Percentiles rank a stretch among this genome's conserved stretches.
Evolutionary conservation across 1,140 invertebrate genomes (phyloP).

Genomic region (Drosophila eugracilis): DNA sequence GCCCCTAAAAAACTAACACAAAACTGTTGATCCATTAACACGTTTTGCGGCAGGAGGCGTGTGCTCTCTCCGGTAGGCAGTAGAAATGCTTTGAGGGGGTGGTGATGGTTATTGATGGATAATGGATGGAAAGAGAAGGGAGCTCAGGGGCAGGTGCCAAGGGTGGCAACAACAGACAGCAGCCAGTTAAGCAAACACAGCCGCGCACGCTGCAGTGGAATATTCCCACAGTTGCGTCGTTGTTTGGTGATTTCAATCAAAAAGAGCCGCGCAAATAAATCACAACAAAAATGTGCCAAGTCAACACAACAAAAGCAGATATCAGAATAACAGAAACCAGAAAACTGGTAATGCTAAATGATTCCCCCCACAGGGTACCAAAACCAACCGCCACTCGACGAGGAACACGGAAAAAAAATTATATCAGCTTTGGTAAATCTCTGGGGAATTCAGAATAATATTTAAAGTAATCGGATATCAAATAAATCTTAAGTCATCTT

Average conservation of each 20-base stretch:
- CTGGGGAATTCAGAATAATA: background rate
- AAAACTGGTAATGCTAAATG: slow-evolving; percentile 58
- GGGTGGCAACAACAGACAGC: background rate
- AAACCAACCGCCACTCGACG: slow-evolving; percentile 1
- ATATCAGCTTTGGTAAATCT: background rate
- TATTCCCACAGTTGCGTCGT: slow-evolving; percentile 76
- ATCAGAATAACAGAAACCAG: slow-evolving; percentile 25
- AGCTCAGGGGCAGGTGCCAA: slow-evolving; percentile 2
- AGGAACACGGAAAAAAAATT: slow-evolving; percentile 11
- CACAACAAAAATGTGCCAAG: slow-evolving; percentile 74
- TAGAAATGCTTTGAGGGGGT: background rate
- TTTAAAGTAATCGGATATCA: background rate
- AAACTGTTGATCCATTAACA: slow-evolving; percentile 79
- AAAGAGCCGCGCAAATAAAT: slow-evolving; percentile 72
- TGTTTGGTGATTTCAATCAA: slow-evolving; percentile 64
- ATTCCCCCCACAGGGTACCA: slow-evolving; percentile 2
- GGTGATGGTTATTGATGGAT: background rate
- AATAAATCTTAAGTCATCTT: background rate
- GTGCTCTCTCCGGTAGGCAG: slow-evolving; percentile 17
- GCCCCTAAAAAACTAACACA: slow-evolving; percentile 50
- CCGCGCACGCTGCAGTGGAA: slow-evolving; percentile 68
- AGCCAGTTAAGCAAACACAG: slow-evolving; percentile 59
- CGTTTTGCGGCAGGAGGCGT: slow-evolving; percentile 55
- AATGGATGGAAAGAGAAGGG: too few species aligned
- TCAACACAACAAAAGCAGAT: slow-evolving; percentile 60